Evolutionary conservation across 2,888 invertebrate species (phyloP), one percentile per base, ranked within the genome.

Genomic region (Mactromeris polynyma): DNA sequence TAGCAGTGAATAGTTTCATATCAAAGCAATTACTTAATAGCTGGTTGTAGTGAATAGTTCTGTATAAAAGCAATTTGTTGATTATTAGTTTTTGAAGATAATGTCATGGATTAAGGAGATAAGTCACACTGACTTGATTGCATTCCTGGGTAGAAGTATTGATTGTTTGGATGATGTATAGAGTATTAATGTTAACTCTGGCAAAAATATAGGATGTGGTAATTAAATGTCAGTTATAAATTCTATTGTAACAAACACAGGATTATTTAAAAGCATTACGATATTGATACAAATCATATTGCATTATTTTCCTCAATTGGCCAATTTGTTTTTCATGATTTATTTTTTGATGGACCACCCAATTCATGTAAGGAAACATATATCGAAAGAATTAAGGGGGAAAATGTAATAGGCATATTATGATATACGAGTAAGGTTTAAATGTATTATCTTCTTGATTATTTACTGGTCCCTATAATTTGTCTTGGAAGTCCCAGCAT

Each of bases 1-100:
- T 26, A 64, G 58, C 0, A 26, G 33, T 36, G 73, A 73, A 73
- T 36, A 73, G 73, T 33, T 73, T 73, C 73, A 36, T 73, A 73
- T 73, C 73, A 19, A 36, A 33, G 73, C 73, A 73, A 73, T 73
- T 73, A 73, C 73, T 33, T 33, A 73, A 73, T 73, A 33, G 73
- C 19, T 73, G 33, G 26, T 33, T 4, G 73, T 73, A 73, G 73
- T 73, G 73, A 73, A 73, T 73, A 73, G 73, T 73, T 73, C 14
- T 73, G 17, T 73, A 73, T 73, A 26, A 19, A 73, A 73, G 73
- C 36, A 73, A 73, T 73, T 73, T 73, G 73, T 14, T 73, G 73
- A 73, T 64, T 64, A 64, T 64, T n/a, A 26, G 58, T 64, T 64
- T 46, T 64, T 64, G 26, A 33, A 1, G 36, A 73, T 73, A 73